Conservation (phyloP, 2,888 invertebrate genomes). For the Ichneumoninae sp. region DNA sequence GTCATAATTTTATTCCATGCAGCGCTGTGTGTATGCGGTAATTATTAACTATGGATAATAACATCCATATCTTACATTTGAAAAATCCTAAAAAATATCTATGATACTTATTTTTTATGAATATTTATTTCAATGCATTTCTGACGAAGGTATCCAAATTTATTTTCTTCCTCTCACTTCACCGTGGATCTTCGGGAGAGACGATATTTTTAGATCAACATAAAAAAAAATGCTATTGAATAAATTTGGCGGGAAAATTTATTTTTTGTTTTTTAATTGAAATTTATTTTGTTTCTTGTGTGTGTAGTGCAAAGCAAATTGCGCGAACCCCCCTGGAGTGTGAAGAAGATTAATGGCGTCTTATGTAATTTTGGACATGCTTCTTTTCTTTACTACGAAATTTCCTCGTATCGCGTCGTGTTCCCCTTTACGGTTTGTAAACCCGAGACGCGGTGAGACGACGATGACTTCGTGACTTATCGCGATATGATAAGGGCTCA, state of each 20-base stretch:
- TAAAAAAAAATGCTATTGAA: no score
- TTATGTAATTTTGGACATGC: not conserved
- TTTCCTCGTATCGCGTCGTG: not conserved
- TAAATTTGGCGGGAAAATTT: no score
- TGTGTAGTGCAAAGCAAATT: not conserved
- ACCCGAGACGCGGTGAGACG: slow-evolving; percentile 36
- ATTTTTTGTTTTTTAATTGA: not conserved
- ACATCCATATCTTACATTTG: not conserved
- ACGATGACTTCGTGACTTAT: slow-evolving; percentile 54
- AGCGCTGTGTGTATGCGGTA: not conserved
- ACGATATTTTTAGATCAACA: no score
- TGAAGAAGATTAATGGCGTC: not conserved
- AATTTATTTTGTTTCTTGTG: not conserved
- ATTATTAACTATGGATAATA: not conserved
- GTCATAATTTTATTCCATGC: not conserved
- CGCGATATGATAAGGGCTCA: slow-evolving; percentile 56
- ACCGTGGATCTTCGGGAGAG: no score
- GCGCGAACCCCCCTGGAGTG: not conserved
- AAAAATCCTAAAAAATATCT: not conserved
- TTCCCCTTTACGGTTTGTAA: slow-evolving; percentile 32
- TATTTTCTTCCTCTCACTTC: no score
- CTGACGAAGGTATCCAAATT: no score
- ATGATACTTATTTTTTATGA: not conserved
- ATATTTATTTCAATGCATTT: not conserved
- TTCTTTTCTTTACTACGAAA: not conserved